A percentile compares a stretch with the other conserved stretches of the same genome.
Evolutionary conservation across 2,797 vertebrate species (phyloP).

Genomic region (Molothrus ater): DNA sequence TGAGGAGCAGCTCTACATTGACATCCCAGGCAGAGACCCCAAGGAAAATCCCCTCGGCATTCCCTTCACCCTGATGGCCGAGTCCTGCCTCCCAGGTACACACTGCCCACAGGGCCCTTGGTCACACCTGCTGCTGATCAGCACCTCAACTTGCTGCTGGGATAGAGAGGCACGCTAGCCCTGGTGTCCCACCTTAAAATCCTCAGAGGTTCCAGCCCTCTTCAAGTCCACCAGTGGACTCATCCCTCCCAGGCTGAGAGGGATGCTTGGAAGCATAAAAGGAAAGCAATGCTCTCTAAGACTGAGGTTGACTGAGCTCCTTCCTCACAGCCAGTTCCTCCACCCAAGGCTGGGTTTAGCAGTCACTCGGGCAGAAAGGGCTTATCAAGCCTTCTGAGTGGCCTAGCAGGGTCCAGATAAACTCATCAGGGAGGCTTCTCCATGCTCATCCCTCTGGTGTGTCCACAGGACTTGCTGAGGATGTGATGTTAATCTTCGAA

Average conservation of each 20-base stretch:
- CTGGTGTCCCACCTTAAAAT: not conserved
- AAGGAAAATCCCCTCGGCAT: conserved; percentile 81
- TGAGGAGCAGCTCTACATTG: conserved; percentile 80
- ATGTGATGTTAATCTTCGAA: conserved; percentile 84
- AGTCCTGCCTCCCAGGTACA: conserved; percentile 87
- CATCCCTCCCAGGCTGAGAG: not conserved
- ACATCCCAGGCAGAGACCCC: conserved; percentile 84
- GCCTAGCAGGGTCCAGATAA: not conserved
- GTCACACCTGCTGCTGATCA: not conserved
- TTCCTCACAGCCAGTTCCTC: not conserved
- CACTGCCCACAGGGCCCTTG: not conserved
- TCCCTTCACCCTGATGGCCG: conserved; percentile 80
- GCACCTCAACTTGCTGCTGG: not conserved
- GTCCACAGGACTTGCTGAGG: conserved; percentile 69
- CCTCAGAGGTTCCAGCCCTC: not conserved
- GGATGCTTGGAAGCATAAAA: not conserved
- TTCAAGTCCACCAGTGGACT: not conserved
- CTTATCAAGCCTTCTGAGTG: not conserved
- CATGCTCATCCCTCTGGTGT: conserved; percentile 36
- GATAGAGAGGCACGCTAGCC: not conserved
- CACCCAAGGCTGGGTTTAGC: not conserved
- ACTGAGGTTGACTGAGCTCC: not conserved
- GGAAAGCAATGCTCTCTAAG: not conserved
- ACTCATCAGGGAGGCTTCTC: not conserved
- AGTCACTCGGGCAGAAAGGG: not conserved